These are phyloP conservation scores for Neolamprologus cancellatus DNA, from an alignment of 2,113 vertebrate species.

Conservation along the genomic window DNA sequence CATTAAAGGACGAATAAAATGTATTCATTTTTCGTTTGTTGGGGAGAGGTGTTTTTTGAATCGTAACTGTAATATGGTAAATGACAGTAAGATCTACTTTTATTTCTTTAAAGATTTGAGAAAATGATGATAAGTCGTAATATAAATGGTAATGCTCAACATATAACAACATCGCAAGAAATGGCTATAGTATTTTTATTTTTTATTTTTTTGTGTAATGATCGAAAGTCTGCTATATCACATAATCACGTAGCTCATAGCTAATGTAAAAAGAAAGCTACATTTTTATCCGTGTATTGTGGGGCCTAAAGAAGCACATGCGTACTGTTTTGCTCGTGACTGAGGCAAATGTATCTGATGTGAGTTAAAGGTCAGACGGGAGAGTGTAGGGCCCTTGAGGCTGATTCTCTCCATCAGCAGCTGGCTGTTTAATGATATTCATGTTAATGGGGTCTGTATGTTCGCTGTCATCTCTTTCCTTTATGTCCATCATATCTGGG, in stretches of 20 bases:
- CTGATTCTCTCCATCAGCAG: slow-evolving; percentile 34
- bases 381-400: slow-evolving; percentile 14
- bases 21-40: background rate
- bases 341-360: background rate
- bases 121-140: background rate
- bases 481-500: slow-evolving; percentile 30
- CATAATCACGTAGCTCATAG: background rate
- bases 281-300: background rate
- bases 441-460: slow-evolving; percentile 53
- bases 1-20: background rate
- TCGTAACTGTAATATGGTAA: background rate
- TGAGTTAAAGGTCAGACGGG: slow-evolving; percentile 24
- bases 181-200: background rate
- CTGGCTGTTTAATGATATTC: slow-evolving; percentile 45
- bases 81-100: background rate
- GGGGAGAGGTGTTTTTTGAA: background rate
- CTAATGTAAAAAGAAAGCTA: background rate
- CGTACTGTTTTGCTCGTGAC: background rate
- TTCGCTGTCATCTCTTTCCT: slow-evolving; percentile 55
- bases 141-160: background rate
- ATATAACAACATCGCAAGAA: background rate
- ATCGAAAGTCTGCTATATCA: background rate
- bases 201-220: background rate
- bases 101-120: background rate
- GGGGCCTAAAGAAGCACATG: background rate